A percentile compares a stretch with the other conserved stretches of the same genome.
These are phyloP conservation scores for Lepidostoma basale DNA, from an alignment of 1,140 invertebrate species.

Conservation along the genomic window DNA sequence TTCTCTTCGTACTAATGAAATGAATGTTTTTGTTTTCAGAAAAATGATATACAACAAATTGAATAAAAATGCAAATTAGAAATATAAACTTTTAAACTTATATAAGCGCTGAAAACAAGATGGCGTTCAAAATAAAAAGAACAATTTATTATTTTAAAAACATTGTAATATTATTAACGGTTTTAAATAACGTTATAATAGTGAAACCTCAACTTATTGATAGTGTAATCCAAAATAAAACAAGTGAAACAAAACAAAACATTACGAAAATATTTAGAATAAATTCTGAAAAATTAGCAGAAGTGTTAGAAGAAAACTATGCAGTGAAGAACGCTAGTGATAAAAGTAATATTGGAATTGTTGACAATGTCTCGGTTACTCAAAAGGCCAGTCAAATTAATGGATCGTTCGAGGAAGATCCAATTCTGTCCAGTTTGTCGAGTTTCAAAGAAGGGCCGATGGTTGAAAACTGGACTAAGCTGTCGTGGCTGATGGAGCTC, in stretches of 20 bases:
- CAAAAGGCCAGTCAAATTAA: background rate
- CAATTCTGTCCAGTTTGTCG: constrained; percentile 1
- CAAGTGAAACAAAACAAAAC: background rate
- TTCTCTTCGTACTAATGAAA: no score
- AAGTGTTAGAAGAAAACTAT: background rate
- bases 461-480: constrained; percentile 49
- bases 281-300: constrained; percentile 3
- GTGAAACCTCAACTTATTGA: background rate
- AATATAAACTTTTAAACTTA: no score
- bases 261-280: background rate
- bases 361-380: background rate
- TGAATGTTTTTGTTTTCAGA: no score
- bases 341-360: background rate
- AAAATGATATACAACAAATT: no score
- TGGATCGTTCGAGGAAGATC: constrained; percentile 26
- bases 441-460: background rate
- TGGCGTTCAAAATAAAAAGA: constrained; percentile 8
- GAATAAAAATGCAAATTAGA: no score
- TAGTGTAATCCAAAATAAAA: background rate
- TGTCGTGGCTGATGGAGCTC: constrained; percentile 68
- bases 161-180: background rate
- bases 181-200: background rate
- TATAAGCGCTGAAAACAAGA: no score
- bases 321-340: background rate
- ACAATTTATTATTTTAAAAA: background rate